These are phyloP conservation scores for Epirrita christyi DNA, from an alignment of 2,888 invertebrate species.

Conservation along the genomic window DNA sequence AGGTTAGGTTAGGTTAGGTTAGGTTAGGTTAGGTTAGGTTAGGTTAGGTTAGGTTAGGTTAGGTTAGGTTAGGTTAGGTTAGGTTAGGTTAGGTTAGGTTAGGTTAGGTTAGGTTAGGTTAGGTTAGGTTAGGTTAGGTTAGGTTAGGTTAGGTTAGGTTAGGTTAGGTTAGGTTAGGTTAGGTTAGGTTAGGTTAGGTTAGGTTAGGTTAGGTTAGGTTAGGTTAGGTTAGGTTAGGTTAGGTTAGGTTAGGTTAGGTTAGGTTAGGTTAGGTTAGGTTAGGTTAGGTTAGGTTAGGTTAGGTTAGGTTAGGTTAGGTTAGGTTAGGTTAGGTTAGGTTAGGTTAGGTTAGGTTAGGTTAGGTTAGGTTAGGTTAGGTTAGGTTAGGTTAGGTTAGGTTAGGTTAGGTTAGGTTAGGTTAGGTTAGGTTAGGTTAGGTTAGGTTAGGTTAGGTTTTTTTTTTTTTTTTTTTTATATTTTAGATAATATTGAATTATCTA, in stretches of 20 bases:
- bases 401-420: constrained; percentile 27
- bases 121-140: constrained; percentile 14
- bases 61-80: constrained; percentile 13
- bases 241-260: constrained; percentile 26
- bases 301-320: constrained; percentile 17
- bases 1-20: constrained; percentile 9
- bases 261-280: constrained; percentile 29
- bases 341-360: constrained; percentile 33
- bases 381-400: constrained; percentile 25
- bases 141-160: constrained; percentile 14
- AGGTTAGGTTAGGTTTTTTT: constrained; percentile 29
- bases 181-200: constrained; percentile 14
- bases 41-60: constrained; percentile 14
- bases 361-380: constrained; percentile 31
- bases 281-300: constrained; percentile 28
- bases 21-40: constrained; percentile 14
- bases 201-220: constrained; percentile 21
- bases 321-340: constrained; percentile 36
- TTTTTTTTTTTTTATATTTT: too few relatives aligned
- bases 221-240: constrained; percentile 24
- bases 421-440: constrained; percentile 27
- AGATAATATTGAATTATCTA: too few relatives aligned
- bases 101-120: constrained; percentile 14
- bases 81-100: constrained; percentile 14
- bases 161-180: constrained; percentile 14